phyloP scores from a whole-genome alignment of 2,113 vertebrate genomes.

The Apteryx owenii region DNA sequence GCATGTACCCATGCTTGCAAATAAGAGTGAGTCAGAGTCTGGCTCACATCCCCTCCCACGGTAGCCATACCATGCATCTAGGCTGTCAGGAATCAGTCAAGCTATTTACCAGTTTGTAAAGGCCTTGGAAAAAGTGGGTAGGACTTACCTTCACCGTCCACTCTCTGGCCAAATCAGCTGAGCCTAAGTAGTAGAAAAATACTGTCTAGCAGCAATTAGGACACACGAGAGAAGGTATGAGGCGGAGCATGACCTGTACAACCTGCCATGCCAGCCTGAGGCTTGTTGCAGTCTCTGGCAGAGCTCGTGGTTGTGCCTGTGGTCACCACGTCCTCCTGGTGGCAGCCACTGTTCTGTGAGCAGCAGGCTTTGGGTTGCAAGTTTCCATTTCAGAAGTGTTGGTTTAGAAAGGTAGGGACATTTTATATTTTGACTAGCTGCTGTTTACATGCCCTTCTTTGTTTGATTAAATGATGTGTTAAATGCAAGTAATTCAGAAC shows the following conservation, averaged over 20 bases:
- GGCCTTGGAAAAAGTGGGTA: not conserved
- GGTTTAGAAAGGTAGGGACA: not conserved
- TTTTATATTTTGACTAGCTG: not conserved
- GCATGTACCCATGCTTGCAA: constrained; percentile 19
- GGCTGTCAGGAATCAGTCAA: not conserved
- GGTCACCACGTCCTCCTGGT: not conserved
- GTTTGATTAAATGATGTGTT: not conserved
- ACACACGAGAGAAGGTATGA: not conserved
- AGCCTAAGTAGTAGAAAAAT: not conserved
- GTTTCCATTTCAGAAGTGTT: not conserved
- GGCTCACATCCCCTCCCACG: constrained; percentile 47
- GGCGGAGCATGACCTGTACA: not conserved
- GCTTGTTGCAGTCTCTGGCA: not conserved
- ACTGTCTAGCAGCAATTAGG: not conserved
- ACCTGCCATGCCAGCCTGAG: not conserved
- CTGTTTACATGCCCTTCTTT: not conserved
- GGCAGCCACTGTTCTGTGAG: not conserved
- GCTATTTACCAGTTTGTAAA: not conserved
- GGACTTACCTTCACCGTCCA: rapidly evolving
- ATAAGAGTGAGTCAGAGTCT: constrained; percentile 59
- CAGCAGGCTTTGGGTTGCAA: rapidly evolving
- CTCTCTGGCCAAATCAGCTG: too few species aligned
- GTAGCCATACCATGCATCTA: not conserved
- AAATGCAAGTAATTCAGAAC: not conserved
- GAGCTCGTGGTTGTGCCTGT: not conserved